Conservation (phyloP, 2,113 vertebrate species). For the Calonectris borealis region DNA sequence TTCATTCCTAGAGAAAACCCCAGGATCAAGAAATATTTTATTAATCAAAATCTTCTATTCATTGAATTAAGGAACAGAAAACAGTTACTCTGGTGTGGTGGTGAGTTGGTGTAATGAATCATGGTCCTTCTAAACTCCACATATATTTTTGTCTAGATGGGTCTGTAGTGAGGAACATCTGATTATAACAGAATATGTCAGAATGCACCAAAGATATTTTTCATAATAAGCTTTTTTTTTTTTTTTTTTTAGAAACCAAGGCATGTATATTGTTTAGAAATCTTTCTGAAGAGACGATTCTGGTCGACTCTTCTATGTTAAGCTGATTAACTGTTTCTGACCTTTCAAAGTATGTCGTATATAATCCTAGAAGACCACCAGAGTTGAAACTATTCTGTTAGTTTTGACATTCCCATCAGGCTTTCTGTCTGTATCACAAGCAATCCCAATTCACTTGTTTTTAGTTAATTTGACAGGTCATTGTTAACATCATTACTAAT, state of each 20-base stretch:
- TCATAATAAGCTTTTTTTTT: conserved; percentile 36
- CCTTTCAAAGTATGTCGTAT: conserved; percentile 48
- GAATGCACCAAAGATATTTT: conserved; percentile 40
- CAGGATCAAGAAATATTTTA: conserved; percentile 24
- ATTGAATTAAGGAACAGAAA: background rate
- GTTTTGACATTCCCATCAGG: conserved; percentile 63
- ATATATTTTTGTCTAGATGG: conserved; percentile 61
- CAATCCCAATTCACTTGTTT: conserved; percentile 49
- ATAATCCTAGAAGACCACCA: conserved; percentile 65
- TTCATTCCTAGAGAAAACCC: background rate
- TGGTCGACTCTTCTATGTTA: conserved; percentile 39
- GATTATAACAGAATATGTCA: conserved; percentile 59
- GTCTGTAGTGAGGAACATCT: conserved; percentile 24
- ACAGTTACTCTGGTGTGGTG: background rate
- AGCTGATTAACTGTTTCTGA: conserved; percentile 68
- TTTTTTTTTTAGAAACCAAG: background rate
- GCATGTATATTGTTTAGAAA: conserved; percentile 38
- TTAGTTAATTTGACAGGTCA: conserved; percentile 68
- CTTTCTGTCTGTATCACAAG: conserved; percentile 57
- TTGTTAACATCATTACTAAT: conserved; percentile 58
- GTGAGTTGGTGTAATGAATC: conserved; percentile 7
- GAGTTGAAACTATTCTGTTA: conserved; percentile 66
- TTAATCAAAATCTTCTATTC: background rate
- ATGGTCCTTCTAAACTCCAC: conserved; percentile 42
- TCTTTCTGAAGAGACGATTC: conserved; percentile 45